A percentile compares a stretch with the other conserved stretches of the same genome.
These are phyloP conservation scores for Nannospalax galili DNA, from an alignment of 2,113 vertebrate species.

Conservation along the genomic window DNA sequence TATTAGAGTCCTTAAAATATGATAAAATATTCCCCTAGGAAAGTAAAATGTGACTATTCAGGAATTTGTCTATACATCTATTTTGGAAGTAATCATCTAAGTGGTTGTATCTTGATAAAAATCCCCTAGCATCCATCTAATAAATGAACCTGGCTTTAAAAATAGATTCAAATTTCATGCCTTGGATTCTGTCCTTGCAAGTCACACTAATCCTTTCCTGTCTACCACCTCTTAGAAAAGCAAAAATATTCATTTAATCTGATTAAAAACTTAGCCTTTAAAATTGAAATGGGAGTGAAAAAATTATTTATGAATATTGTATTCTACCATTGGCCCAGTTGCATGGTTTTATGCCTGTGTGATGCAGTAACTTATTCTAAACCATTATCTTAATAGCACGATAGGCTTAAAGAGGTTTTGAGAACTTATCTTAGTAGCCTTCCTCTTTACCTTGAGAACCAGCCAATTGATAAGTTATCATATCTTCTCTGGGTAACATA, in stretches of 20 bases:
- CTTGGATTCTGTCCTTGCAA: conserved; percentile 42
- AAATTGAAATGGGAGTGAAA: conserved; percentile 62
- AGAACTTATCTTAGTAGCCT: conserved; percentile 49
- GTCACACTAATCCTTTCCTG: conserved; percentile 39
- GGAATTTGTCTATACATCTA: conserved; percentile 45
- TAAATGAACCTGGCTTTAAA: conserved; percentile 51
- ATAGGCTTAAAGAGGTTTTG: conserved; percentile 38
- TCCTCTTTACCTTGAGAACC: background rate
- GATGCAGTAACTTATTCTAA: conserved; percentile 52
- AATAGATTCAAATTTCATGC: conserved; percentile 62
- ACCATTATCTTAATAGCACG: conserved; percentile 47
- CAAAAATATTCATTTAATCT: conserved; percentile 61
- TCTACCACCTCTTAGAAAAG: conserved; percentile 35
- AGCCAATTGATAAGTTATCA: conserved; percentile 30
- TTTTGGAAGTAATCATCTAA: conserved; percentile 66
- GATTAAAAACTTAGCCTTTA: conserved; percentile 37
- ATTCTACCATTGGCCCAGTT: conserved; percentile 25
- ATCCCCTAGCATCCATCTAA: conserved; percentile 40
- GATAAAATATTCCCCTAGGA: conserved; percentile 1
- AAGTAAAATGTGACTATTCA: conserved; percentile 36
- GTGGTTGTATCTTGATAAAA: conserved; percentile 54
- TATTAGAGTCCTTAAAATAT: conserved; percentile 44
- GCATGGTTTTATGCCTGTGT: conserved; percentile 45
- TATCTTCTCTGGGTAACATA: conserved; percentile 19
- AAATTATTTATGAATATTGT: conserved; percentile 50